A percentile compares a stretch with the other conserved stretches of the same genome.
Conservation (phyloP, 2,888 invertebrate species). For the Ormyrus nitidulus region DNA sequence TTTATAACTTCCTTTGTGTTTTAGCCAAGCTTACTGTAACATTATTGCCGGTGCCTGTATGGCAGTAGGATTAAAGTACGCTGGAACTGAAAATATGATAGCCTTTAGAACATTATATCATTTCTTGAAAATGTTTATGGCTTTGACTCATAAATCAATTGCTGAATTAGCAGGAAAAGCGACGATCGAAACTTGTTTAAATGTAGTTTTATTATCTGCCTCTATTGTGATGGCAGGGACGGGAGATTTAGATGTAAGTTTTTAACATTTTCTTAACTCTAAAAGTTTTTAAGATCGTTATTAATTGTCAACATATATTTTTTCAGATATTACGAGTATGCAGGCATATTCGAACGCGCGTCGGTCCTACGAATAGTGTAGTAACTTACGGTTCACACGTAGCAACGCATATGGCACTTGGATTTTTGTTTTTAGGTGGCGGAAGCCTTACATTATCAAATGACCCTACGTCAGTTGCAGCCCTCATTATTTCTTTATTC, state of each 20-base stretch:
- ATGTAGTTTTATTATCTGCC: constrained; percentile 87
- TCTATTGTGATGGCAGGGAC: constrained; percentile 97
- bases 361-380: constrained; percentile 82
- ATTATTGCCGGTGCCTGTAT: constrained; percentile 96
- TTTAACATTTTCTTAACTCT: neutral
- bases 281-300: neutral
- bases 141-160: constrained; percentile 82
- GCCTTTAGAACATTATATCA: constrained; percentile 88
- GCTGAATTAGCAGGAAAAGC: constrained; percentile 93
- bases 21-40: constrained; percentile 96
- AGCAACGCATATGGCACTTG: constrained; percentile 96
- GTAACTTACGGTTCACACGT: constrained; percentile 94
- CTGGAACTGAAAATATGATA: constrained; percentile 90
- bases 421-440: constrained; percentile 94
- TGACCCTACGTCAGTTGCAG: constrained; percentile 90
- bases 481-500: constrained; percentile 94
- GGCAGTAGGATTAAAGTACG: constrained; percentile 94
- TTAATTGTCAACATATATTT: neutral
- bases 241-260: constrained; percentile 85
- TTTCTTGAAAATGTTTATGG: constrained; percentile 83
- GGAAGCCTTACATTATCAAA: constrained; percentile 91
- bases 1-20: constrained; percentile 56
- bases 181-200: constrained; percentile 92
- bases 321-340: constrained; percentile 85
- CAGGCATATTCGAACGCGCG: constrained; percentile 88